Conservation (phyloP, 2,113 vertebrate species). For the Leptosomus discolor region DNA sequence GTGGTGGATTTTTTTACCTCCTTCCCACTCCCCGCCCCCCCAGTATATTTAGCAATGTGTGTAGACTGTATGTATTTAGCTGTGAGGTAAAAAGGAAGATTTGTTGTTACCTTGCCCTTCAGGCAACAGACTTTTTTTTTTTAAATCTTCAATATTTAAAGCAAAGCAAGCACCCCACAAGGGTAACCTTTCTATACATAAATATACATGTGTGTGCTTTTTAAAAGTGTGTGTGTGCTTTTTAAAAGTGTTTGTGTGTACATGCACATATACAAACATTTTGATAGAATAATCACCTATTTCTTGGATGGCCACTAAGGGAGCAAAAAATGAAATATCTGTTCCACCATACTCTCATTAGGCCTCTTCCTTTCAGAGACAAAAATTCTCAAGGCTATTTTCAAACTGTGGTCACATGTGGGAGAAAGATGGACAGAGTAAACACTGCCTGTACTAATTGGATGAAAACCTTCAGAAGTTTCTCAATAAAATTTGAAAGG, state of each 20-base stretch:
- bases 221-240: not conserved
- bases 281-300: not conserved
- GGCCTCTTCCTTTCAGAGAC: not conserved
- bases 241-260: not conserved
- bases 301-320: not conserved
- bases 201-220: not conserved
- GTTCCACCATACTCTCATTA: not conserved
- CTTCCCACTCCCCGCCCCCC: rapidly evolving
- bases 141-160: not conserved
- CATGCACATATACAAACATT: not conserved
- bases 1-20: not conserved
- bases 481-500: not conserved
- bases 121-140: not conserved
- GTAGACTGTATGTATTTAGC: not conserved
- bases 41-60: not conserved
- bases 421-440: not conserved
- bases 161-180: not conserved
- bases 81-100: not conserved
- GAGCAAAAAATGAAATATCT: not conserved
- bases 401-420: not conserved
- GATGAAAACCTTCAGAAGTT: not conserved
- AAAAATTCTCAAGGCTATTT: not conserved
- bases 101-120: not conserved
- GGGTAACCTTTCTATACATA: not conserved
- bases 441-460: not conserved